Conservation (phyloP, 2,888 invertebrate species). For the Zelleria hepariella region DNA sequence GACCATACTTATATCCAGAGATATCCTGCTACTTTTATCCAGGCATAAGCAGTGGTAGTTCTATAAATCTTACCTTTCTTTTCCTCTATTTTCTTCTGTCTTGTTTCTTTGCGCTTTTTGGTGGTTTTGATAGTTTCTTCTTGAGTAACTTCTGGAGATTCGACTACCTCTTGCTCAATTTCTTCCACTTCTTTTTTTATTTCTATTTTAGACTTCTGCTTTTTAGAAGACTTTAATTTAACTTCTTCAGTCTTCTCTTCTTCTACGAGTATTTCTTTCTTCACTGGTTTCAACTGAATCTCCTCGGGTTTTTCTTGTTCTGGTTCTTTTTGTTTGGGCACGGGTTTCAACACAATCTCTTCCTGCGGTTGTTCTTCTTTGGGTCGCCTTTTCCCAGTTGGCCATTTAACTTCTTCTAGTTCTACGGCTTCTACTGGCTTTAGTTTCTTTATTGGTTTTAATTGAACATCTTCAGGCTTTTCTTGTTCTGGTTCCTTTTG, state of each 20-base stretch:
- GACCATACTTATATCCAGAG: too few relatives aligned
- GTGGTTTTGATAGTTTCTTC: slow-evolving; percentile 19
- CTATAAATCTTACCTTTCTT: slow-evolving; percentile 30
- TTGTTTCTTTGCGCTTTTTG: slow-evolving; percentile 20
- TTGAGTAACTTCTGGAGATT: slow-evolving; percentile 23
- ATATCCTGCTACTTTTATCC: too few relatives aligned
- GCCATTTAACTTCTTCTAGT: slow-evolving; percentile 11
- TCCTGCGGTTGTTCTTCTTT: slow-evolving; percentile 32
- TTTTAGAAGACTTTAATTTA: not conserved
- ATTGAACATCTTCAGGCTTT: slow-evolving; percentile 27
- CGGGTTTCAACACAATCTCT: slow-evolving; percentile 31
- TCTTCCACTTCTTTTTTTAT: slow-evolving; percentile 24
- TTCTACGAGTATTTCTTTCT: not conserved
- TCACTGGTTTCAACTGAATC: not conserved
- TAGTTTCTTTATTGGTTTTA: not conserved
- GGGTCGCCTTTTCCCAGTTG: slow-evolving; percentile 23
- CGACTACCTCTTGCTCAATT: slow-evolving; percentile 37
- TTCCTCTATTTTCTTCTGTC: slow-evolving; percentile 25
- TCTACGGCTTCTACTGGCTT: not conserved
- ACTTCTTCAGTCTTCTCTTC: not conserved
- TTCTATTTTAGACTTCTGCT: not conserved
- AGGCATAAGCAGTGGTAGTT: too few relatives aligned
- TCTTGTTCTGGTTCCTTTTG: slow-evolving; percentile 29
- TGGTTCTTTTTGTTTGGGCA: slow-evolving; percentile 22
- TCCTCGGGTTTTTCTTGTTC: slow-evolving; percentile 41